A percentile compares a stretch with the other conserved stretches of the same genome.
Evolutionary conservation across 2,797 vertebrate genomes (phyloP).

Genomic region (Denticeps clupeoides): DNA sequence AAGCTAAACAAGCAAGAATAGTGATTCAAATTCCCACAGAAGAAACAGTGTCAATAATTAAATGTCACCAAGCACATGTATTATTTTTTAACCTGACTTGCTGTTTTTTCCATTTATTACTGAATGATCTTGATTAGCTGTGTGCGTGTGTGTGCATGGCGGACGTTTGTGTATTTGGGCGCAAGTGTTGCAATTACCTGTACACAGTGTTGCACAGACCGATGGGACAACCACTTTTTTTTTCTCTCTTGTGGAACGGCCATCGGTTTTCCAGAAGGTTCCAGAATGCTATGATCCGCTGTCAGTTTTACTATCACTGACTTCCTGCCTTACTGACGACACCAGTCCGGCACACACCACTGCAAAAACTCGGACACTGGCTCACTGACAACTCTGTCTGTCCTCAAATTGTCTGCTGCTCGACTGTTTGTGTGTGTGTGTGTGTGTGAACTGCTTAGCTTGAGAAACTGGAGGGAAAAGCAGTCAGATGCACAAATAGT

Average conservation of each 20-base stretch:
- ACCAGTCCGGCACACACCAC: no score
- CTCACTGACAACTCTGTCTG: conserved; percentile 28
- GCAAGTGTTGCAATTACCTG: conserved; percentile 37
- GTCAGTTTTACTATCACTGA: conserved; percentile 20
- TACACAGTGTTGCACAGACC: conserved; percentile 34
- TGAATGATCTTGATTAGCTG: conserved; percentile 35
- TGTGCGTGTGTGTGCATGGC: conserved; percentile 50
- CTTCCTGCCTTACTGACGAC: conserved; percentile 14
- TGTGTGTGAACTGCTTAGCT: conserved; percentile 17
- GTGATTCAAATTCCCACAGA: conserved; percentile 18
- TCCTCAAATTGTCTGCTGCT: conserved; percentile 17
- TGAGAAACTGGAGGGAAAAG: conserved; percentile 14
- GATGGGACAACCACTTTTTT: no score
- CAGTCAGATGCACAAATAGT: conserved; percentile 13
- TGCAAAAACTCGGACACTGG: no score
- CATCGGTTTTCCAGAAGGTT: no score
- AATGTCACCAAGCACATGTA: conserved; percentile 3
- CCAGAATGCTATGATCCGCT: conserved; percentile 17
- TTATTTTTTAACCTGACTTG: conserved; percentile 27
- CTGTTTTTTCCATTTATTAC: conserved; percentile 39
- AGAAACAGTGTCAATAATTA: background rate
- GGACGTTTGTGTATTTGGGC: conserved; percentile 25
- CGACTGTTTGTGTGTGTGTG: conserved; percentile 2
- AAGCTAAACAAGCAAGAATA: conserved; percentile 42
- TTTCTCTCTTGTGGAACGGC: no score